phyloP scores from a whole-genome alignment of 2,888 invertebrate species.

The Lasioglossum oenotherae region DNA sequence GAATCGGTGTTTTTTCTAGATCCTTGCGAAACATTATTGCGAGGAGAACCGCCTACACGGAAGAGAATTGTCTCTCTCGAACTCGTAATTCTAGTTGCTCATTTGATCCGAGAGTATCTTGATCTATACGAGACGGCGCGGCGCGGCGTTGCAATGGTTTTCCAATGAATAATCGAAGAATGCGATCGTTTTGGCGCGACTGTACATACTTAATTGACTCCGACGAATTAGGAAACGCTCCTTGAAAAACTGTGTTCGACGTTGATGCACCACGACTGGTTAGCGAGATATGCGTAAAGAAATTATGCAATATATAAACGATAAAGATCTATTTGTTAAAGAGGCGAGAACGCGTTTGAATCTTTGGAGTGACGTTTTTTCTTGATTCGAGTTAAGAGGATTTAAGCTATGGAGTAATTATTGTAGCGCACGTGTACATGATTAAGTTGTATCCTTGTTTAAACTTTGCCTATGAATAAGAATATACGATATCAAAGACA shows the following conservation, averaged over 20 bases:
- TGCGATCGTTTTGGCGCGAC: background rate
- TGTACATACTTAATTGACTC: background rate
- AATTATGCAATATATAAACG: slow-evolving; percentile 58
- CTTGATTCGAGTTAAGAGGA: slow-evolving; percentile 54
- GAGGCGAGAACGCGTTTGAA: slow-evolving; percentile 53
- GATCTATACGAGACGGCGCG: background rate
- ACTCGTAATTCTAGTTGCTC: background rate
- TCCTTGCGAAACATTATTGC: background rate
- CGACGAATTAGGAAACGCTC: slow-evolving; percentile 8
- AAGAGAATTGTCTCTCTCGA: background rate
- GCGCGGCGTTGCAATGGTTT: background rate
- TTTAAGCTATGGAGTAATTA: slow-evolving; percentile 68
- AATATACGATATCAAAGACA: slow-evolving; percentile 70
- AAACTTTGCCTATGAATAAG: slow-evolving; percentile 74
- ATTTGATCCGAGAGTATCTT: background rate
- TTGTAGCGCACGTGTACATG: slow-evolving; percentile 75
- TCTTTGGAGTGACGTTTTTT: slow-evolving; percentile 54
- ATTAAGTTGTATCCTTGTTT: slow-evolving; percentile 77
- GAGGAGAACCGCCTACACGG: background rate
- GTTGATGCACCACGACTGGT: slow-evolving; percentile 25
- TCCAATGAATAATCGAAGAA: background rate
- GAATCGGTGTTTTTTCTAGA: slow-evolving; percentile 33
- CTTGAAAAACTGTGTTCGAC: slow-evolving; percentile 16
- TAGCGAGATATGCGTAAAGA: slow-evolving; percentile 32
- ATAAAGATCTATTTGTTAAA: slow-evolving; percentile 69